phyloP scores from a whole-genome alignment of 2,888 invertebrate genomes.

The Erebia epiphron region DNA sequence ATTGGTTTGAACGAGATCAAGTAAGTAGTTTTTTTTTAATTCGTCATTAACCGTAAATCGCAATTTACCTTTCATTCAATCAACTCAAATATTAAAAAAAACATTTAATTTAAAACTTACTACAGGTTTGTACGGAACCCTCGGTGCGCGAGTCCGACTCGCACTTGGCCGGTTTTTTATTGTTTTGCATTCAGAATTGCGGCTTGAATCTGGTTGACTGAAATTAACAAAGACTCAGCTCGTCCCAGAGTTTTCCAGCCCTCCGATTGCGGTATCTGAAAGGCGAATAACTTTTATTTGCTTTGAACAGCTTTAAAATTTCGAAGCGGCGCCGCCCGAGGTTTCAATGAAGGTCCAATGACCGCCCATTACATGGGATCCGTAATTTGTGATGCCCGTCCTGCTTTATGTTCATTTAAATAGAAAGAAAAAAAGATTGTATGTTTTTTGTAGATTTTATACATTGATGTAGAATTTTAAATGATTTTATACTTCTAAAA shows the following conservation, averaged over 20 bases:
- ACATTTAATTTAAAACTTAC: no score
- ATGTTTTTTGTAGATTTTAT: not conserved
- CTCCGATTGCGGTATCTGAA: not conserved
- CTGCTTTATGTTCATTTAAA: not conserved
- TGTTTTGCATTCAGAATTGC: no score
- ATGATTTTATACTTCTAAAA: no score
- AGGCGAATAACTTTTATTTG: constrained; percentile 4
- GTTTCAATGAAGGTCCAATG: constrained; percentile 7
- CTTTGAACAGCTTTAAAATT: constrained; percentile 13
- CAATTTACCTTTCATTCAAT: no score
- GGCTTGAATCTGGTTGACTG: not conserved
- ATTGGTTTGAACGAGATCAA: no score
- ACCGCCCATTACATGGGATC: not conserved
- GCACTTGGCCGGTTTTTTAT: no score
- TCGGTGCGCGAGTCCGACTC: no score
- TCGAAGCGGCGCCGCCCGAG: not conserved
- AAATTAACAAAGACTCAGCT: not conserved
- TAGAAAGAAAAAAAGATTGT: not conserved
- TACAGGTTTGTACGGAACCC: no score
- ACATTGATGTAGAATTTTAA: no score
- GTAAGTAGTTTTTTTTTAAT: no score
- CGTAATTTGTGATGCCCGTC: constrained; percentile 8
- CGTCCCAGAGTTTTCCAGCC: not conserved
- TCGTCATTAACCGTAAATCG: no score
- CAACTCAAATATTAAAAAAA: no score